Percentiles rank a stretch among this genome's conserved stretches.
Conservation (phyloP, 2,888 invertebrate species). For the Ennomos erosarius region DNA sequence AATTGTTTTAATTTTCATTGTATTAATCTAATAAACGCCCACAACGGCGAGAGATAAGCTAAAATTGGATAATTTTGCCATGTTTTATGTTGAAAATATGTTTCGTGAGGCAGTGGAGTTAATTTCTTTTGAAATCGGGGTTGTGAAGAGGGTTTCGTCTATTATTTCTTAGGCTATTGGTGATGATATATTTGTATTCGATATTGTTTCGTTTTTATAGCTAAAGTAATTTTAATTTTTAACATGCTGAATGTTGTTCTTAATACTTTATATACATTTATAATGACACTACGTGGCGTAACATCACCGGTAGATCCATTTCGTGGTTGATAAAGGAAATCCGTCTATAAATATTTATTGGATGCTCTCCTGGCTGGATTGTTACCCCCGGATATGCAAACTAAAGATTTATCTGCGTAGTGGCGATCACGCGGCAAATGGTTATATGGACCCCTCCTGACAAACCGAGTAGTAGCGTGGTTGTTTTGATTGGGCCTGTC, state of each 20-base stretch:
- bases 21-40: slow-evolving; percentile 83
- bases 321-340: slow-evolving; percentile 43
- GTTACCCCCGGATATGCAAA: slow-evolving; percentile 49
- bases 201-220: no score
- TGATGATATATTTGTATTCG: background rate
- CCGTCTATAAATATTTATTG: slow-evolving; percentile 50
- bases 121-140: slow-evolving; percentile 62
- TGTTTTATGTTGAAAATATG: slow-evolving; percentile 71
- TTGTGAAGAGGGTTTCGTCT: slow-evolving; percentile 9
- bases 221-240: no score
- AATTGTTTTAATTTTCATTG: slow-evolving; percentile 86
- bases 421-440: slow-evolving; percentile 49
- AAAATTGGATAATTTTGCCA: slow-evolving; percentile 69
- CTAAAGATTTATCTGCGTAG: slow-evolving; percentile 53
- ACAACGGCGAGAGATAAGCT: slow-evolving; percentile 78
- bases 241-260: no score
- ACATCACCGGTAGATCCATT: background rate
- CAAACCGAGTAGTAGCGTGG: slow-evolving; percentile 1
- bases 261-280: no score
- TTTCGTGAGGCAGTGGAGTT: slow-evolving; percentile 59
- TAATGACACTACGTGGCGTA: no score
- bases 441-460: slow-evolving; percentile 26
- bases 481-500: background rate
- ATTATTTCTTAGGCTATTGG: slow-evolving; percentile 2
- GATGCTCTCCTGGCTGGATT: slow-evolving; percentile 32